A percentile compares a stretch with the other conserved stretches of the same genome.
phyloP scores from a whole-genome alignment of 2,888 invertebrate genomes.

The Drosophila prolongata region DNA sequence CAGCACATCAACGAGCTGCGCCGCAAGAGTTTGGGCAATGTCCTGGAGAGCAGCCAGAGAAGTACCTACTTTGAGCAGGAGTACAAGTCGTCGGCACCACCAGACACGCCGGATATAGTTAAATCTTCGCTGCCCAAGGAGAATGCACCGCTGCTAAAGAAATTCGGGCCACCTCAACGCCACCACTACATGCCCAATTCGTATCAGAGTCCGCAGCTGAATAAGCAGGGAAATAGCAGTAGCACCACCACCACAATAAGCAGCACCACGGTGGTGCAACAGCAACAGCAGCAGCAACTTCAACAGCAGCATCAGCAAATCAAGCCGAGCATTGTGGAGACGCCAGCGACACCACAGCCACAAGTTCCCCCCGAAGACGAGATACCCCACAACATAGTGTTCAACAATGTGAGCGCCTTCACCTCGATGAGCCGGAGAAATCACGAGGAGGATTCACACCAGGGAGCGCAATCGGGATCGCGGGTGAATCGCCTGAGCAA shows the following conservation, averaged over 20 bases:
- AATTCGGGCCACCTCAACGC: constrained; percentile 83
- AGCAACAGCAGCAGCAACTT: constrained; percentile 18
- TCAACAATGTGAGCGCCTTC: constrained; percentile 82
- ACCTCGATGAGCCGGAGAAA: constrained; percentile 79
- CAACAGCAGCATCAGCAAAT: constrained; percentile 45
- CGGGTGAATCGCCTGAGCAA: constrained; percentile 86
- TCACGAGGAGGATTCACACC: constrained; percentile 52
- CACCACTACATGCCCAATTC: constrained; percentile 83
- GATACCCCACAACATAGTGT: constrained; percentile 83
- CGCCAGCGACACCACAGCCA: constrained; percentile 80
- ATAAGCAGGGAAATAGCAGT: constrained; percentile 38
- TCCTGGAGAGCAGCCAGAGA: constrained; percentile 51
- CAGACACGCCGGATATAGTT: constrained; percentile 83
- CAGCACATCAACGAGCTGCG: constrained; percentile 65
- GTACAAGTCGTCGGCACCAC: constrained; percentile 82
- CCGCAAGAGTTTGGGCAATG: constrained; percentile 81
- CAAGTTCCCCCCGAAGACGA: constrained; percentile 72
- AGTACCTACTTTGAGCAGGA: constrained; percentile 48
- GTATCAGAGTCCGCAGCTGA: constrained; percentile 79
- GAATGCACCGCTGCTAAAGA: constrained; percentile 82
- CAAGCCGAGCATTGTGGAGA: constrained; percentile 81
- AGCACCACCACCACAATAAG: constrained; percentile 17
- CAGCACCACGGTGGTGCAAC: constrained; percentile 14
- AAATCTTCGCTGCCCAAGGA: constrained; percentile 83
- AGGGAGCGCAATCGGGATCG: constrained; percentile 41